phyloP scores from a whole-genome alignment of 2,113 vertebrate species.

The Typhlomys cinereus region DNA sequence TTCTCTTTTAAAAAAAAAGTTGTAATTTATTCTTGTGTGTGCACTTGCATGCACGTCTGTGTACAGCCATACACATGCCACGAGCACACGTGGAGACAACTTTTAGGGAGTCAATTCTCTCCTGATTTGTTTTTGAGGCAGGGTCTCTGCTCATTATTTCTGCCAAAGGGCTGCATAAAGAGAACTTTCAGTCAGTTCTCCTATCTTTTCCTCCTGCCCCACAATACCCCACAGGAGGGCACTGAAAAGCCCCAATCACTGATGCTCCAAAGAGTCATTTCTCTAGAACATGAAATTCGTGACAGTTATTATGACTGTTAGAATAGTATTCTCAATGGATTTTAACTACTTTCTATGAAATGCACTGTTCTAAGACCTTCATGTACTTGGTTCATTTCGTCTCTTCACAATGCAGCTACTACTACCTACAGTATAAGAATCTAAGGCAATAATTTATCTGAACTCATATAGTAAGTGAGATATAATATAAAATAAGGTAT shows the following conservation, averaged over 20 bases:
- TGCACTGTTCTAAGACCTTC: not conserved
- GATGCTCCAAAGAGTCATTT: not conserved
- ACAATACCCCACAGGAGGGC: not conserved
- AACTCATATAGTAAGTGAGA: conserved; percentile 6
- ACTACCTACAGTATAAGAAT: not conserved
- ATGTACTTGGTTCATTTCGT: not conserved
- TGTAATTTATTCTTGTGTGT: too few species aligned
- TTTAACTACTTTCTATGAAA: not conserved
- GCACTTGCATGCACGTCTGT: too few species aligned
- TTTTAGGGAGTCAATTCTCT: too few species aligned
- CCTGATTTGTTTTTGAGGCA: not conserved
- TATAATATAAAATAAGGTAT: not conserved
- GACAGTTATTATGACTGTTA: not conserved
- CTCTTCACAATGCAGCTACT: not conserved
- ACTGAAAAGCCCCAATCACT: not conserved
- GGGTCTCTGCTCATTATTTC: not conserved
- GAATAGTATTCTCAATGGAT: not conserved
- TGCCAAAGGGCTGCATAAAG: too few species aligned
- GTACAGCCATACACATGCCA: too few species aligned
- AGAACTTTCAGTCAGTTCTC: too few species aligned
- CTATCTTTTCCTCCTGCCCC: too few species aligned
- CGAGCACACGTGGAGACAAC: too few species aligned
- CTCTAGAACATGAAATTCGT: not conserved
- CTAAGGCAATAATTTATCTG: not conserved
- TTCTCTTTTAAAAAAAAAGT: not conserved